A percentile compares a stretch with the other conserved stretches of the same genome.
phyloP scores from a whole-genome alignment of 2,888 invertebrate species.

The Mycalesis mineus region DNA sequence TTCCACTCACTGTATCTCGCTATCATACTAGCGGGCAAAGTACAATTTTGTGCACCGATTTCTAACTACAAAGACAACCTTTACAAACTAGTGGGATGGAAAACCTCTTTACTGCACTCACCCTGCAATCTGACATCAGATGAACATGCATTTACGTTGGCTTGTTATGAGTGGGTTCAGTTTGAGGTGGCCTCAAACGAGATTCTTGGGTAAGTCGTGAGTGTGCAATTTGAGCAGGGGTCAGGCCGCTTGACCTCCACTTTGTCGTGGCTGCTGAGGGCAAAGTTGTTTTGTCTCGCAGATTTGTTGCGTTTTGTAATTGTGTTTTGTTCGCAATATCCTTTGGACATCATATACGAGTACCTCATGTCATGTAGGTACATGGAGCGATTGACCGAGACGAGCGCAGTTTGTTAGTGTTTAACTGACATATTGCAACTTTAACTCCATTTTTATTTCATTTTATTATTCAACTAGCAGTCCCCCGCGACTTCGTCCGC shows the following conservation, averaged over 20 bases:
- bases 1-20: too few relatives aligned
- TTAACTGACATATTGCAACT: too few relatives aligned
- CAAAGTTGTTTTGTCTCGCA: constrained; percentile 12
- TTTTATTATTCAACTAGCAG: too few relatives aligned
- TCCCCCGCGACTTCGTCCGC: too few relatives aligned
- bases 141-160: constrained; percentile 9
- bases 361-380: background rate
- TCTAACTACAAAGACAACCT: too few relatives aligned
- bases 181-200: constrained; percentile 20
- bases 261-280: constrained; percentile 24
- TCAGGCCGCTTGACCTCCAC: constrained; percentile 26
- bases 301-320: constrained; percentile 4
- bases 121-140: background rate
- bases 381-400: too few relatives aligned
- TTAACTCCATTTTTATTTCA: too few relatives aligned
- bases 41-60: too few relatives aligned
- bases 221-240: constrained; percentile 28
- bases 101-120: too few relatives aligned
- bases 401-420: too few relatives aligned
- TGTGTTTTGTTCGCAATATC: background rate
- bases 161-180: constrained; percentile 6
- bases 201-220: constrained; percentile 26
- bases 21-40: too few relatives aligned
- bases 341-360: background rate
- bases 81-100: too few relatives aligned